Base-by-base conservation (phyloP, 2,113 vertebrate genomes). In the Delphinus delphis region DNA sequence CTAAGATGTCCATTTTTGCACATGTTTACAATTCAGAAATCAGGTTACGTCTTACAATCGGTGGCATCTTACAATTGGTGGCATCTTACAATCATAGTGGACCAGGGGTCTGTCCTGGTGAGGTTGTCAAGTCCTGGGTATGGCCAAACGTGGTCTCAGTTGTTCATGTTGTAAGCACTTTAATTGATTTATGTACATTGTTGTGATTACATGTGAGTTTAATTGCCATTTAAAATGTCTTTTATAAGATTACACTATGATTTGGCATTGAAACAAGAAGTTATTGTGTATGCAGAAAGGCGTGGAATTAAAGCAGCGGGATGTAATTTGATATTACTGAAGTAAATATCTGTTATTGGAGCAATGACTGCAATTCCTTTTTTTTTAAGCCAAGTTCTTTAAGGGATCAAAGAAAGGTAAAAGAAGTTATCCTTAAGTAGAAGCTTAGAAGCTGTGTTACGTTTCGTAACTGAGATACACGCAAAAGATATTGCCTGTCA, bases 141-240 rank as follows among this genome's bases (percentile, higher is more conserved):
- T 28, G 41, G 20, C 44, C n/a, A 33, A 95, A 84, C 82, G 47
- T 92, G 89, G 92, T 65, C 86, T 96, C 89, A 96, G 97, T 73
- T 95, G 77, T 47, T 96, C 41, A 23, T 67, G 63, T 33, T 87
- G n/a, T 55, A 65, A 87, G 79, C 88, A 82, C 91, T 94, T 87
- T 94, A 97, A 93, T 25, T 97, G 96, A 97, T 91, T 97, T 97
- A 92, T 95, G 41, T 74, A 94, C 73, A 31, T 94, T 94, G 71
- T 88, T 96, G 85, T 71, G 62, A 96, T 92, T 96, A 97, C 95
- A 97, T 85, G 65, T 93, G 92, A 94, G 58, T 76, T 97, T 97
- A 96, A 97, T 87, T 98, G 95, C 97, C 96, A 96, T 89, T 96
- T 96, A 50, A 96, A 97, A 97, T 91, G 79, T 92, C 87, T 97